These are phyloP conservation scores for Apis cerana DNA, from an alignment of 1,140 invertebrate species.

Conservation along the genomic window DNA sequence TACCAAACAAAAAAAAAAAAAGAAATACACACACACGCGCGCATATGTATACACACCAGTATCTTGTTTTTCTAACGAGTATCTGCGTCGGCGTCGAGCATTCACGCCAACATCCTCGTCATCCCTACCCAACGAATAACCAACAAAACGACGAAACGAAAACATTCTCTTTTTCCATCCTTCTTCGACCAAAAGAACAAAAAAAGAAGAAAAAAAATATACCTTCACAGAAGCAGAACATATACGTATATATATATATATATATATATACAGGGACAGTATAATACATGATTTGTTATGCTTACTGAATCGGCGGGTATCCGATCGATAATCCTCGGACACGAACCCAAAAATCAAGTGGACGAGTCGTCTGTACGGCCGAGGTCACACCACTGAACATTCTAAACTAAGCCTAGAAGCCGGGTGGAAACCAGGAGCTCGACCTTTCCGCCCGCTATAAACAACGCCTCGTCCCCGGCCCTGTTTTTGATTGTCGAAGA, in stretches of 20 bases:
- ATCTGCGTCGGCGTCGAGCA: neutral
- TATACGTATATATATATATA: too few relatives aligned
- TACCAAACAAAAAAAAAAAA: too few relatives aligned
- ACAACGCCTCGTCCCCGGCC: slow-evolving; percentile 30
- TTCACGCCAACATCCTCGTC: too few relatives aligned
- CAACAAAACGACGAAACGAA: too few relatives aligned
- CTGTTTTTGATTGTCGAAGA: neutral
- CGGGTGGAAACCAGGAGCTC: slow-evolving; percentile 35
- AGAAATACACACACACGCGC: neutral
- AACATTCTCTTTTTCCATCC: too few relatives aligned
- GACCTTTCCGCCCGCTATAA: slow-evolving; percentile 35
- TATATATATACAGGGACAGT: neutral
- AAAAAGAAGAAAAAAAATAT: neutral
- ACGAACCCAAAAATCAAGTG: slow-evolving; percentile 34
- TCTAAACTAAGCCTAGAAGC: slow-evolving; percentile 51
- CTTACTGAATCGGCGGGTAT: slow-evolving; percentile 47
- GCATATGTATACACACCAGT: neutral
- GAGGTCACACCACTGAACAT: slow-evolving; percentile 59
- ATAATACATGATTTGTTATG: slow-evolving; percentile 48
- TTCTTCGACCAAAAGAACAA: neutral
- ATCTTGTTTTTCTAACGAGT: neutral
- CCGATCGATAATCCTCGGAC: slow-evolving; percentile 40
- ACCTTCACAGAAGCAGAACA: too few relatives aligned
- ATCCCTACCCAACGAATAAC: too few relatives aligned
- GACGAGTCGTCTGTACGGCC: slow-evolving; percentile 28